phyloP scores from a whole-genome alignment of 2,888 invertebrate species.

The Synanthedon formicaeformis region DNA sequence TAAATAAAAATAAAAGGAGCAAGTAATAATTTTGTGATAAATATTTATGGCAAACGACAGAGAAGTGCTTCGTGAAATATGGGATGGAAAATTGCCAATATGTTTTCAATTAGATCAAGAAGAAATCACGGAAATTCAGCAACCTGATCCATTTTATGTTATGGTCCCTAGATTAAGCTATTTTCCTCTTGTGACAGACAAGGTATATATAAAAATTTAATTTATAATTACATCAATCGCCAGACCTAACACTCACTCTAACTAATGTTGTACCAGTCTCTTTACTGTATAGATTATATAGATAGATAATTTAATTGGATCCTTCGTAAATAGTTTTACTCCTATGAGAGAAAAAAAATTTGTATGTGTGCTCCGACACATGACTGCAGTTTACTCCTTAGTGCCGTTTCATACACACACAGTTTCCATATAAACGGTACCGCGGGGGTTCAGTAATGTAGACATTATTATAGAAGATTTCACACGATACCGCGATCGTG shows the following conservation, averaged over 20 bases:
- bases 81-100: conserved; percentile 95
- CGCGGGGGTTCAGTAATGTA: too few relatives aligned
- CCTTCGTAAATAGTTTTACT: too few relatives aligned
- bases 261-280: neutral
- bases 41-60: conserved; percentile 89
- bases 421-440: too few relatives aligned
- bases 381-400: too few relatives aligned
- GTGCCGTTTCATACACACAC: too few relatives aligned
- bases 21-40: neutral
- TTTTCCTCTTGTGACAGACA: conserved; percentile 94
- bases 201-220: conserved; percentile 67
- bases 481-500: too few relatives aligned
- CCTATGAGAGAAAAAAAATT: neutral
- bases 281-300: neutral
- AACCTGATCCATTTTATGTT: conserved; percentile 92
- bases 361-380: too few relatives aligned
- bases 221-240: neutral
- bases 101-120: conserved; percentile 91
- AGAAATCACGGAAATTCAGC: conserved; percentile 88
- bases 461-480: too few relatives aligned
- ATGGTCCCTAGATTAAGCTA: conserved; percentile 95
- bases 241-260: neutral
- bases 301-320: too few relatives aligned
- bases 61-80: conserved; percentile 93
- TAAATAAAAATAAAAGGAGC: too few relatives aligned